Evolutionary conservation across 2,888 invertebrate species (phyloP).

Genomic region (Temnothorax rugatulus): DNA sequence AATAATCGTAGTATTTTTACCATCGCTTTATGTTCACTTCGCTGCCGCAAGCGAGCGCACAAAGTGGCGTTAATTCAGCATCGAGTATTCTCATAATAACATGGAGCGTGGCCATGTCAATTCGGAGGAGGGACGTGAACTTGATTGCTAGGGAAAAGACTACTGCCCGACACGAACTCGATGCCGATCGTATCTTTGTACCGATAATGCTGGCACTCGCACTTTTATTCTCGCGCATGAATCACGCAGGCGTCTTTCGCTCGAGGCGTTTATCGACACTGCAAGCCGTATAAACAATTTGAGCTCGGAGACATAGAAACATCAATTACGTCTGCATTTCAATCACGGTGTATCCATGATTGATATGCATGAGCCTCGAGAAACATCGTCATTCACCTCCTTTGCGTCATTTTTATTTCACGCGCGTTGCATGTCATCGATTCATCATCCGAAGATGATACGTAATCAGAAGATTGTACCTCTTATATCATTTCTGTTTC

Average conservation of each 20-base stretch:
- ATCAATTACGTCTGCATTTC: neutral
- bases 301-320: neutral
- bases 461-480: slow-evolving; percentile 10
- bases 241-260: neutral
- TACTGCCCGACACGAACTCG: neutral
- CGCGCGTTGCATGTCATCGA: neutral
- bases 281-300: slow-evolving; percentile 22
- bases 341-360: neutral
- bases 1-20: slow-evolving; percentile 84
- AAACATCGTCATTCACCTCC: neutral
- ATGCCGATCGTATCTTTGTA: neutral
- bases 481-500: neutral
- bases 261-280: slow-evolving; percentile 1
- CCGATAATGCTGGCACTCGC: slow-evolving; percentile 15
- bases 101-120: neutral
- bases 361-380: neutral
- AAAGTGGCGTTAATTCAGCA: slow-evolving; percentile 76
- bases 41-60: slow-evolving; percentile 63
- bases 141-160: neutral
- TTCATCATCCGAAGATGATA: neutral
- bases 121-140: neutral
- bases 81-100: slow-evolving; percentile 38
- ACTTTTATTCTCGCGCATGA: slow-evolving; percentile 30
- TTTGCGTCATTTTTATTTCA: slow-evolving; percentile 41
- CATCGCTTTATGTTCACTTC: slow-evolving; percentile 77